A percentile compares a stretch with the other conserved stretches of the same genome.
These are phyloP conservation scores for Drosophila littoralis DNA, from an alignment of 1,140 invertebrate species.

Conservation along the genomic window DNA sequence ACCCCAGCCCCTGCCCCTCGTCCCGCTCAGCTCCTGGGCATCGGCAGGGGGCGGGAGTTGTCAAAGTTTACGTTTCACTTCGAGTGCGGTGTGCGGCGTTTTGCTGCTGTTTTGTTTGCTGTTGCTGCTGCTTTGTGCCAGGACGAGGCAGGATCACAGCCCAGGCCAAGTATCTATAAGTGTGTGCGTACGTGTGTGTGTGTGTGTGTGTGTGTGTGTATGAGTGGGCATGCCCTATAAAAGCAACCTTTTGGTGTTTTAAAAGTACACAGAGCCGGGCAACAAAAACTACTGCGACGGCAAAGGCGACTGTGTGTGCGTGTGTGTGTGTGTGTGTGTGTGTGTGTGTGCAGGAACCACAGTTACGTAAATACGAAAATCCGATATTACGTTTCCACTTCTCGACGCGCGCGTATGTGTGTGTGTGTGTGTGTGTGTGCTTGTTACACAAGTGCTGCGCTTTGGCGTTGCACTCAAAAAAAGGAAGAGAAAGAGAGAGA, in stretches of 20 bases:
- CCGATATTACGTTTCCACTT: slow-evolving; percentile 78
- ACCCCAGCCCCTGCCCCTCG: neutral
- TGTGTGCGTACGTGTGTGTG: slow-evolving; percentile 26
- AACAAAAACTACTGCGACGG: slow-evolving; percentile 65
- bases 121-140: slow-evolving; percentile 11
- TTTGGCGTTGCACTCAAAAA: slow-evolving; percentile 69
- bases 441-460: slow-evolving; percentile 75
- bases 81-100: slow-evolving; percentile 65
- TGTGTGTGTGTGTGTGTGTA: slow-evolving; percentile 20
- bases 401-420: slow-evolving; percentile 13
- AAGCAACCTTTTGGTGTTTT: slow-evolving; percentile 67
- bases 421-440: slow-evolving; percentile 28
- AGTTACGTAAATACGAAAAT: slow-evolving; percentile 81
- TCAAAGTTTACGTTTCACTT: slow-evolving; percentile 82
- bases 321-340: slow-evolving; percentile 20
- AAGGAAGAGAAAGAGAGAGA: neutral
- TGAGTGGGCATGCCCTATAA: slow-evolving; percentile 60
- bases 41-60: slow-evolving; percentile 39
- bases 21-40: slow-evolving; percentile 5
- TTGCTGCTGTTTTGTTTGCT: slow-evolving; percentile 48
- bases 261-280: slow-evolving; percentile 62
- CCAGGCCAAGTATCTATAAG: slow-evolving; percentile 42
- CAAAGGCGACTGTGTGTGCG: slow-evolving; percentile 42
- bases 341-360: slow-evolving; percentile 51
- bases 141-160: slow-evolving; percentile 39